Conservation (phyloP, 2,797 vertebrate genomes). For the Melanotaenia maccullochi region DNA sequence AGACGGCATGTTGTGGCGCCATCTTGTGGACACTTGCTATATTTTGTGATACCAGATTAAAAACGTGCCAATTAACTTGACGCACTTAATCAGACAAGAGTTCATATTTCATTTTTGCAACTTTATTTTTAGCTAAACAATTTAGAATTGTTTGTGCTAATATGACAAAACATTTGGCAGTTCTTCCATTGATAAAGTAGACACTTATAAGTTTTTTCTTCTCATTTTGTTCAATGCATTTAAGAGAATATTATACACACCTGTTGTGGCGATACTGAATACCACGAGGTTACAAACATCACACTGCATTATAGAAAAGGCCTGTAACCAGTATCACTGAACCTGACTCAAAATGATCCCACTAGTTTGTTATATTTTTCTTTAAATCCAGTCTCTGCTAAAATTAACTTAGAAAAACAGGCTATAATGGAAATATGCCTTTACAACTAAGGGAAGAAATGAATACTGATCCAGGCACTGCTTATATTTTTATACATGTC, state of each 20-base stretch:
- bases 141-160: slow-evolving; percentile 15
- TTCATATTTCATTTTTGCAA: slow-evolving; percentile 12
- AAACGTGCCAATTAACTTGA: slow-evolving; percentile 7
- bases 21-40: slow-evolving; percentile 35
- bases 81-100: neutral
- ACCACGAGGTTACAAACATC: neutral
- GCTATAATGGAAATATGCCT: slow-evolving; percentile 36
- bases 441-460: slow-evolving; percentile 26
- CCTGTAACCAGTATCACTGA: slow-evolving; percentile 20
- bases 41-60: neutral
- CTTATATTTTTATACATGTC: slow-evolving; percentile 38
- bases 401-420: slow-evolving; percentile 42
- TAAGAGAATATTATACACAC: slow-evolving; percentile 20
- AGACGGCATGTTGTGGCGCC: neutral
- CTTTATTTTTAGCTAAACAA: slow-evolving; percentile 58
- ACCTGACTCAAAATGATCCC: slow-evolving; percentile 44
- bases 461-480: slow-evolving; percentile 57
- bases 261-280: slow-evolving; percentile 7
- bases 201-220: neutral
- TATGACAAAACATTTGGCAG: slow-evolving; percentile 44
- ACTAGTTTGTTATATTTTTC: slow-evolving; percentile 2
- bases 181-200: slow-evolving; percentile 10
- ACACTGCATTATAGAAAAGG: slow-evolving; percentile 42
- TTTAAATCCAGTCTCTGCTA: slow-evolving; percentile 38
- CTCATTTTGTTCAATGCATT: slow-evolving; percentile 1